phyloP scores from a whole-genome alignment of 2,797 vertebrate genomes.

The Cygnus olor region DNA sequence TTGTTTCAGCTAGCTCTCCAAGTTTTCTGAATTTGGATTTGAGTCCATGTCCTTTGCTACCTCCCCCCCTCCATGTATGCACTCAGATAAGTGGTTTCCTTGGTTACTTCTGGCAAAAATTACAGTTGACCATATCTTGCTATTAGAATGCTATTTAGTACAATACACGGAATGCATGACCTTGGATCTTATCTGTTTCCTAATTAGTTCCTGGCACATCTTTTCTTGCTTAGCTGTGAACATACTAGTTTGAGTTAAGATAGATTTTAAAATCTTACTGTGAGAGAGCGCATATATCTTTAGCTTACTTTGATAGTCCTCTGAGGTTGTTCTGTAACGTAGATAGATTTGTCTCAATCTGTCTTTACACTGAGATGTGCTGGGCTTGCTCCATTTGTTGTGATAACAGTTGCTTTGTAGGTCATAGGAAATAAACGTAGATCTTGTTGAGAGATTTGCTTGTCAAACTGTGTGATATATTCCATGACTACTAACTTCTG shows the following conservation, averaged over 20 bases:
- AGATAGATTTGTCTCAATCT: conserved; percentile 71
- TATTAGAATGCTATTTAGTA: conserved; percentile 29
- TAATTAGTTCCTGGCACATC: conserved; percentile 2
- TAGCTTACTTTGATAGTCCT: conserved; percentile 59
- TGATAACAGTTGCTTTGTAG: conserved; percentile 72
- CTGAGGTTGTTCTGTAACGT: conserved; percentile 49
- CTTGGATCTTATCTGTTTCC: not conserved
- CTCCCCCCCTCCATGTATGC: not conserved
- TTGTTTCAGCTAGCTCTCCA: conserved; percentile 32
- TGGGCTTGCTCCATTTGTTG: conserved; percentile 71
- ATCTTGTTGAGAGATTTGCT: conserved; percentile 71
- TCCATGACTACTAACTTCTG: conserved; percentile 74
- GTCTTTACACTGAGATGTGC: conserved; percentile 64
- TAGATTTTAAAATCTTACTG: conserved; percentile 45
- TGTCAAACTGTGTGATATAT: conserved; percentile 73
- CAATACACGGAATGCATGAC: not conserved
- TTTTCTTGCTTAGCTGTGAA: not conserved
- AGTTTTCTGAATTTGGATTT: not conserved
- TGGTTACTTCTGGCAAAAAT: conserved; percentile 62
- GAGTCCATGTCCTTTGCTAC: not conserved
- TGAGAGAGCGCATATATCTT: conserved; percentile 57
- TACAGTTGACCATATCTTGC: not conserved
- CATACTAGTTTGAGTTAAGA: conserved; percentile 36
- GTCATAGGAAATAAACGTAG: conserved; percentile 70
- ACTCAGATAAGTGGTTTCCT: conserved; percentile 37